A percentile compares a stretch with the other conserved stretches of the same genome.
Evolutionary conservation across 2,888 invertebrate genomes (phyloP).

Genomic region (Phengaris alcon): DNA sequence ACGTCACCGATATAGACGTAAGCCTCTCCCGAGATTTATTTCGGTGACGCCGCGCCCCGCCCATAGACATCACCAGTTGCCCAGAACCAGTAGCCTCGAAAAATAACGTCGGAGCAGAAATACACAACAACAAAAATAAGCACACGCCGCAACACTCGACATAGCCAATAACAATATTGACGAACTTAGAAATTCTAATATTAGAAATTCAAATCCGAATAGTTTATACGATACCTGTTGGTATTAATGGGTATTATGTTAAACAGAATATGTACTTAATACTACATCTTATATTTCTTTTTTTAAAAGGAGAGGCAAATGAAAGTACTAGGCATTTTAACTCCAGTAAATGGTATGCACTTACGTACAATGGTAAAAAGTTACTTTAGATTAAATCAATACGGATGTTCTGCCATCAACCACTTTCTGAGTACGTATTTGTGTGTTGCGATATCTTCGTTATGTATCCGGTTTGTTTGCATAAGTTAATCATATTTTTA

Average conservation of each 20-base stretch:
- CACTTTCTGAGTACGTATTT: neutral
- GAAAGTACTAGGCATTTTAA: neutral
- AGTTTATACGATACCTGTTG: neutral
- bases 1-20: constrained; percentile 77
- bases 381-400: constrained; percentile 7
- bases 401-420: neutral
- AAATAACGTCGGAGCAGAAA: constrained; percentile 49
- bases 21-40: constrained; percentile 51
- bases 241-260: neutral
- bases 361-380: neutral
- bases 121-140: constrained; percentile 52
- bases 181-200: constrained; percentile 20
- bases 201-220: constrained; percentile 4
- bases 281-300: neutral
- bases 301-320: neutral
- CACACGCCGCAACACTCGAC: constrained; percentile 41
- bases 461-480: constrained; percentile 1
- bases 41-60: constrained; percentile 67
- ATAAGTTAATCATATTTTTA: constrained; percentile 3
- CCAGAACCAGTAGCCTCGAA: constrained; percentile 35
- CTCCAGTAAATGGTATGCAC: neutral
- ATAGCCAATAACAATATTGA: constrained; percentile 42
- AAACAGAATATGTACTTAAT: neutral
- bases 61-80: constrained; percentile 48
- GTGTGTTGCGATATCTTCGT: neutral